These are phyloP conservation scores for Watsonalla cultraria DNA, from an alignment of 2,888 invertebrate species.

Conservation along the genomic window DNA sequence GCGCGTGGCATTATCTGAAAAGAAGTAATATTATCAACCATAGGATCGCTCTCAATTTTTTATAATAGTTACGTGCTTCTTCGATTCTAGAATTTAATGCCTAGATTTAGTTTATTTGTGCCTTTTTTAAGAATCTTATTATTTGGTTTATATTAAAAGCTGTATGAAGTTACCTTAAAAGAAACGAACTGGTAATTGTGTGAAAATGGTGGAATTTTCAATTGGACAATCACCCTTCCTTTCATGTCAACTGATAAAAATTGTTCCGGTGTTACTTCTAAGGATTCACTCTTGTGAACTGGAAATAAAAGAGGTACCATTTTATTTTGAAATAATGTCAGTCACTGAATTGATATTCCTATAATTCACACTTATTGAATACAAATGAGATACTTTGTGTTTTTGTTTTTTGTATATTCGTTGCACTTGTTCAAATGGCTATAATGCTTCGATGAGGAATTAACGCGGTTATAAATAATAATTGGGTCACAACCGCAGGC, in stretches of 20 bases:
- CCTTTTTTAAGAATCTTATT: no score
- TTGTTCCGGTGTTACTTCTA: constrained; percentile 48
- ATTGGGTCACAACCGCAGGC: no score
- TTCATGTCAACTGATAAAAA: constrained; percentile 64
- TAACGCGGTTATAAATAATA: no score
- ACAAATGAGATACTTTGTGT: no score
- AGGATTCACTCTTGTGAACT: constrained; percentile 11
- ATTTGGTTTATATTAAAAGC: no score
- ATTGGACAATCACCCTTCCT: constrained; percentile 69
- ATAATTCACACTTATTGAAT: no score
- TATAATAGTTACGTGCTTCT: background rate
- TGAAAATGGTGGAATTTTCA: constrained; percentile 73
- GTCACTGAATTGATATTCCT: background rate
- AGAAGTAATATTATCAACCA: constrained; percentile 23
- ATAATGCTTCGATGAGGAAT: no score
- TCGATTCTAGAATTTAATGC: no score
- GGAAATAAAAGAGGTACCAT: constrained; percentile 12
- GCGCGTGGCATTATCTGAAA: constrained; percentile 83
- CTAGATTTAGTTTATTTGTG: background rate
- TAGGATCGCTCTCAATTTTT: background rate
- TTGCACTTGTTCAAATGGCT: no score
- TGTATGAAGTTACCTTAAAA: constrained; percentile 75
- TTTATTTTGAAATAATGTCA: constrained; percentile 7
- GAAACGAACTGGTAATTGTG: constrained; percentile 72
- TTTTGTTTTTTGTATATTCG: no score